phyloP scores from a whole-genome alignment of 2,888 invertebrate genomes.

The Patella ulyssiponensis region DNA sequence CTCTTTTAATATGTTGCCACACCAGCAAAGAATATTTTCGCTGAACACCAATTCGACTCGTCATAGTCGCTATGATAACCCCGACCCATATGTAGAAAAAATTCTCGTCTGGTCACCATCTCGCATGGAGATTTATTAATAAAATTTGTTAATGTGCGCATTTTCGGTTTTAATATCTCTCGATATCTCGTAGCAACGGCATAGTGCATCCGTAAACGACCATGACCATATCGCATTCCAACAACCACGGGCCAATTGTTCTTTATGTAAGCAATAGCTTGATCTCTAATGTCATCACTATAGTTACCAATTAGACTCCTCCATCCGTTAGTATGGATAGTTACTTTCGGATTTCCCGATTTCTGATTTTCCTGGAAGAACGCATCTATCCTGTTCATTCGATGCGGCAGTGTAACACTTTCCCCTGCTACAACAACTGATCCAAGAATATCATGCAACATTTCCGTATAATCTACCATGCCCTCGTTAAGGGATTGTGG shows the following conservation, averaged over 20 bases:
- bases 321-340: slow-evolving; percentile 13
- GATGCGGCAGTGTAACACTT: slow-evolving; percentile 21
- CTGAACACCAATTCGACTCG: slow-evolving; percentile 26
- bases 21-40: slow-evolving; percentile 30
- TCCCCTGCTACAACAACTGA: slow-evolving; percentile 21
- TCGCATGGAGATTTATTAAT: slow-evolving; percentile 4
- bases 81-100: slow-evolving; percentile 34
- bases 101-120: slow-evolving; percentile 16
- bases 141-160: slow-evolving; percentile 17
- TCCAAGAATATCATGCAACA: slow-evolving; percentile 16
- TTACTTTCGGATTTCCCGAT: neutral
- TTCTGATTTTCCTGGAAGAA: slow-evolving; percentile 26
- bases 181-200: slow-evolving; percentile 34
- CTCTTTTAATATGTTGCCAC: slow-evolving; percentile 19
- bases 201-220: slow-evolving; percentile 29
- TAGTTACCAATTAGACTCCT: slow-evolving; percentile 5
- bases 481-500: slow-evolving; percentile 15
- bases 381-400: slow-evolving; percentile 24
- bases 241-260: slow-evolving; percentile 29
- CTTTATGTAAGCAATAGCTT: slow-evolving; percentile 18
- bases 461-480: slow-evolving; percentile 17
- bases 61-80: slow-evolving; percentile 15
- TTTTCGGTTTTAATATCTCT: neutral
- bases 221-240: slow-evolving; percentile 22
- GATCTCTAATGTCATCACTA: slow-evolving; percentile 19